Percentiles rank a stretch among this genome's conserved stretches.
phyloP scores from a whole-genome alignment of 2,113 vertebrate genomes.

The Tenebrosternarchus preto region DNA sequence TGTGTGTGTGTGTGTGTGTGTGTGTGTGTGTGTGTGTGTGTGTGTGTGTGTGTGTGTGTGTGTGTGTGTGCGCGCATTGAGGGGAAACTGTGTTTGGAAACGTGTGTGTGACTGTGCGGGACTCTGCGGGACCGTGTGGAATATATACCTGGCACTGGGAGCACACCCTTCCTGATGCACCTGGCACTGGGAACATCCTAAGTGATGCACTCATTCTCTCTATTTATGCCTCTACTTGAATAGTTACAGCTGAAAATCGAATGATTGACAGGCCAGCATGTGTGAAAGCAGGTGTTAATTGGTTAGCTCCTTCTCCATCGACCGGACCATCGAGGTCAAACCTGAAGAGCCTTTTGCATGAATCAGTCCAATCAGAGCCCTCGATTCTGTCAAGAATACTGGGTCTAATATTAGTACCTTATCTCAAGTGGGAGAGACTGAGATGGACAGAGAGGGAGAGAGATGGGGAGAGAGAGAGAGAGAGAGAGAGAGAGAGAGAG shows the following conservation, averaged over 20 bases:
- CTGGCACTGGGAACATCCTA: too few relatives aligned
- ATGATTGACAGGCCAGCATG: slow-evolving; percentile 9
- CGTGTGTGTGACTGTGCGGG: not conserved
- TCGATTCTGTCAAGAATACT: not conserved
- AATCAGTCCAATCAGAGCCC: slow-evolving; percentile 13
- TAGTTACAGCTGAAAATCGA: not conserved
- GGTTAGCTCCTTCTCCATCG: not conserved
- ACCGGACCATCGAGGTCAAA: not conserved
- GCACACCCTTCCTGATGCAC: too few relatives aligned
- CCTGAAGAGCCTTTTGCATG: not conserved
- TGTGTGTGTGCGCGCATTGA: slow-evolving; percentile 1
- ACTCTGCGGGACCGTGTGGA: too few relatives aligned
- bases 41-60: too few relatives aligned
- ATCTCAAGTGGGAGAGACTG: not conserved
- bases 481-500: too few relatives aligned
- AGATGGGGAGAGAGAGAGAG: not conserved
- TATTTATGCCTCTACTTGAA: not conserved
- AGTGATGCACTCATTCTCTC: too few relatives aligned
- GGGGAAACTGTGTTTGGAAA: too few relatives aligned
- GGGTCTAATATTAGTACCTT: not conserved
- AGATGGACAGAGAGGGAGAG: not conserved
- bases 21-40: too few relatives aligned
- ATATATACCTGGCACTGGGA: too few relatives aligned
- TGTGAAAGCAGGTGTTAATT: not conserved
- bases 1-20: too few relatives aligned